Evolutionary conservation across 1,140 invertebrate genomes (phyloP).

Genomic region (Bradysia coprophila): DNA sequence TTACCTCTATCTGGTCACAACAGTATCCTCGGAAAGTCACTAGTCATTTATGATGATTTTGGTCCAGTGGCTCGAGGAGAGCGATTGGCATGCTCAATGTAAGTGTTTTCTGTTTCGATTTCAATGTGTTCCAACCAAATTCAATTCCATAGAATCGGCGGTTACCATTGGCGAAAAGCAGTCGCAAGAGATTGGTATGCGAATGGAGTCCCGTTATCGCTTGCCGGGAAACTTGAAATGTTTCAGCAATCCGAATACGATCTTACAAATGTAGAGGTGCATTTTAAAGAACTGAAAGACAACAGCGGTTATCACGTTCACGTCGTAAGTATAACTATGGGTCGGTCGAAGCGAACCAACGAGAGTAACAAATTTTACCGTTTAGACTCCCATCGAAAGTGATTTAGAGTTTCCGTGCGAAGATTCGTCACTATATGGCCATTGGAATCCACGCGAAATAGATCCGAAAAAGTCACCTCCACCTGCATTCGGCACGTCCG

Average conservation of each 20-base stretch:
- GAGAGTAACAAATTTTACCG: slow-evolving; percentile 2
- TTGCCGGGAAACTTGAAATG: slow-evolving; percentile 61
- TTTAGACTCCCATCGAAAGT: slow-evolving; percentile 54
- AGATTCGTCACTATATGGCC: slow-evolving; percentile 53
- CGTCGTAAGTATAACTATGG: slow-evolving; percentile 32
- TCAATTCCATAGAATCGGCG: slow-evolving; percentile 39
- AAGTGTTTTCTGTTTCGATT: slow-evolving; percentile 21
- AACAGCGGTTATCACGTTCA: slow-evolving; percentile 66
- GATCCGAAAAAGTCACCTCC: slow-evolving; percentile 36
- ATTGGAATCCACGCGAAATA: slow-evolving; percentile 65
- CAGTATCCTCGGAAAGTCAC: slow-evolving; percentile 59
- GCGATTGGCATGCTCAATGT: slow-evolving; percentile 73
- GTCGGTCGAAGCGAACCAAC: too few relatives aligned
- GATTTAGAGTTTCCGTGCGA: slow-evolving; percentile 80
- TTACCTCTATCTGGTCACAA: slow-evolving; percentile 57
- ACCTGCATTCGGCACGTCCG: slow-evolving; percentile 45
- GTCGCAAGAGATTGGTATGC: slow-evolving; percentile 75
- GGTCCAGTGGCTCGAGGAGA: slow-evolving; percentile 72
- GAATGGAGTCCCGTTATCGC: slow-evolving; percentile 40
- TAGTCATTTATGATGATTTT: slow-evolving; percentile 78
- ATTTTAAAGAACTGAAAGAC: slow-evolving; percentile 49
- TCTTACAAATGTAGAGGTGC: slow-evolving; percentile 56
- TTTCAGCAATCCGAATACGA: slow-evolving; percentile 73
- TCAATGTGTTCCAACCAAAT: neutral
- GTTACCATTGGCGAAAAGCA: slow-evolving; percentile 58